A percentile compares a stretch with the other conserved stretches of the same genome.
Conservation (phyloP, 2,797 vertebrate species). For the Lates japonicus region DNA sequence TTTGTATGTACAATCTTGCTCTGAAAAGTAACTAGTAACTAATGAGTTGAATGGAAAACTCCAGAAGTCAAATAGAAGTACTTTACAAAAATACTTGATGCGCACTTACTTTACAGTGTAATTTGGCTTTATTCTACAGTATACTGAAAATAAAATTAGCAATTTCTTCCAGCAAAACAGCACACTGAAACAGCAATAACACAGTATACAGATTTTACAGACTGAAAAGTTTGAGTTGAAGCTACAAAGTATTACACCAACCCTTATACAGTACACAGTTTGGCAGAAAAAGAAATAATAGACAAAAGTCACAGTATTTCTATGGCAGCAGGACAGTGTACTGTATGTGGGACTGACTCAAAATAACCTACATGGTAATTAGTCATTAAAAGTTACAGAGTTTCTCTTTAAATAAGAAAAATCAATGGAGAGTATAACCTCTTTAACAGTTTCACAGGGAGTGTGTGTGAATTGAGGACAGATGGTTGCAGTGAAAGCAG, state of each 20-base stretch:
- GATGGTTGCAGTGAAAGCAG: constrained; percentile 75
- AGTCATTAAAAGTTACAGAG: constrained; percentile 14
- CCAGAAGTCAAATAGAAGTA: too few species aligned
- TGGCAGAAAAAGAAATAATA: neutral
- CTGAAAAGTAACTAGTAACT: neutral
- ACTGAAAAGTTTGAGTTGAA: neutral
- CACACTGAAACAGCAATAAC: neutral
- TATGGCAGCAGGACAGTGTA: neutral
- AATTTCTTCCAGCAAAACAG: neutral
- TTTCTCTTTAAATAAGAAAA: constrained; percentile 39
- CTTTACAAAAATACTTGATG: neutral
- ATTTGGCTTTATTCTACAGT: neutral
- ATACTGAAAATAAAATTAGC: too few species aligned
- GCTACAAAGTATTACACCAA: neutral
- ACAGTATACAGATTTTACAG: neutral
- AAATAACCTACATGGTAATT: neutral
- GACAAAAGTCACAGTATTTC: neutral
- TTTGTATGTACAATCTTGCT: neutral
- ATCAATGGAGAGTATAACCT: constrained; percentile 25
- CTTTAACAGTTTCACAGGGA: constrained; percentile 46
- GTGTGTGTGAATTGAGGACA: constrained; percentile 69
- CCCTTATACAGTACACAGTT: neutral
- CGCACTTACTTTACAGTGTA: neutral
- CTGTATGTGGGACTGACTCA: neutral
- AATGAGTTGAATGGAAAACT: neutral